A percentile compares a stretch with the other conserved stretches of the same genome.
Evolutionary conservation across 35 echinoderm and acorn worm species (phyloP).

Genomic region (Strongylocentrotus purpuratus): DNA sequence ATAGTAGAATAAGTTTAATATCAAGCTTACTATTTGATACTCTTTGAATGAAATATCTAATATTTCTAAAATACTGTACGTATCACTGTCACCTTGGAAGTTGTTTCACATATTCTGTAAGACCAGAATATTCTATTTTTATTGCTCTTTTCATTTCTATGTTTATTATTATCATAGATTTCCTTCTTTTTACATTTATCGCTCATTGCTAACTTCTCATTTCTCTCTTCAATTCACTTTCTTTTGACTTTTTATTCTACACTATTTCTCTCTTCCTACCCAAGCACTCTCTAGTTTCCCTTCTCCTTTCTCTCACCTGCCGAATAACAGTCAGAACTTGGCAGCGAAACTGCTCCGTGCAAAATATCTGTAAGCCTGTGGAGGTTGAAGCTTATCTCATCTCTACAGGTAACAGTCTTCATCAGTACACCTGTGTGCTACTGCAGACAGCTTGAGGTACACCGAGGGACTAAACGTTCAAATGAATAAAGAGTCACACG

Average conservation of each 20-base stretch:
- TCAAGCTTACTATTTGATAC: not conserved
- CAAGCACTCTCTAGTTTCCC: not conserved
- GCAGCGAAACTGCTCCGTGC: not conserved
- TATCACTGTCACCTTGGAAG: not conserved
- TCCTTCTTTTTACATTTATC: not conserved
- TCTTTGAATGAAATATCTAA: not conserved
- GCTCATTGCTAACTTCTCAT: not conserved
- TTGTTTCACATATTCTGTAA: not conserved
- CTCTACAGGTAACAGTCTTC: slow-evolving; percentile 12
- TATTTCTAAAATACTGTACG: not conserved
- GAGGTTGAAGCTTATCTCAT: slow-evolving; percentile 20
- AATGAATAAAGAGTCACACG: slow-evolving; percentile 1
- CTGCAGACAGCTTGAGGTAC: slow-evolving; percentile 22
- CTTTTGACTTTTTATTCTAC: not conserved
- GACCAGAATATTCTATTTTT: not conserved
- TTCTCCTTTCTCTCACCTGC: slow-evolving; percentile 24
- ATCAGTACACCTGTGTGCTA: slow-evolving; percentile 14
- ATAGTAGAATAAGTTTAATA: too few relatives aligned
- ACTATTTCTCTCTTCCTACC: not conserved
- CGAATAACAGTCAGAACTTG: not conserved
- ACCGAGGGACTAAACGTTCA: slow-evolving; percentile 3
- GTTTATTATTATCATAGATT: not conserved
- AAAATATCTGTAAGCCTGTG: not conserved
- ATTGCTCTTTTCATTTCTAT: not conserved
- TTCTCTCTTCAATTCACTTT: not conserved